A percentile compares a stretch with the other conserved stretches of the same genome.
phyloP scores from a whole-genome alignment of 2,797 vertebrate species.

The Sus cebifrons region DNA sequence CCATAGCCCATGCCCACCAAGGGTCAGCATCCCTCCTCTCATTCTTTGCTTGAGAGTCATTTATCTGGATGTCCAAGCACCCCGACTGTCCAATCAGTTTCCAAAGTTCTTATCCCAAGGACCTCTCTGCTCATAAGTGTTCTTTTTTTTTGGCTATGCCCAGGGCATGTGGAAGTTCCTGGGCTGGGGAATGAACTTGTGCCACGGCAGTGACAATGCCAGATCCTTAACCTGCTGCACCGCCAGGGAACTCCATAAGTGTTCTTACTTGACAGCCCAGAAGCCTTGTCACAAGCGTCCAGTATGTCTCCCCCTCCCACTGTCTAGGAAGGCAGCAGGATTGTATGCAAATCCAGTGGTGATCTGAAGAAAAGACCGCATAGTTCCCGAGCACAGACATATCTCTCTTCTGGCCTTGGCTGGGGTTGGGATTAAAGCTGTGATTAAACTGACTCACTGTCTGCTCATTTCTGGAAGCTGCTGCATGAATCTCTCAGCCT shows the following conservation, averaged over 20 bases:
- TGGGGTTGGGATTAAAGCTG: neutral
- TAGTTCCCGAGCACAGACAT: neutral
- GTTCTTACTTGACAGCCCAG: neutral
- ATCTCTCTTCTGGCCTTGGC: conserved; percentile 8
- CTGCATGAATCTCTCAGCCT: neutral
- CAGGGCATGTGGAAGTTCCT: too few relatives aligned
- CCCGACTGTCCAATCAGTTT: neutral
- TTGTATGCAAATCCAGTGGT: neutral
- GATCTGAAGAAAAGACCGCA: neutral
- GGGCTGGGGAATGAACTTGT: too few relatives aligned
- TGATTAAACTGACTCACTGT: neutral
- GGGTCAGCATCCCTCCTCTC: neutral
- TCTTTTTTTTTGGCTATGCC: neutral
- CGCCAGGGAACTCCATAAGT: neutral
- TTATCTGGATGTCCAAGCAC: neutral
- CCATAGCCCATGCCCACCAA: neutral
- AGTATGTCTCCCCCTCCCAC: neutral
- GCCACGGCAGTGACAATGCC: too few relatives aligned
- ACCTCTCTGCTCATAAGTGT: neutral
- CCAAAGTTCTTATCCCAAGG: neutral
- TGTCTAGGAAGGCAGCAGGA: neutral
- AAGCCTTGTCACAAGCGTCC: neutral
- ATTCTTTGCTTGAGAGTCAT: neutral
- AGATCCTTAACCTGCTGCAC: too few relatives aligned
- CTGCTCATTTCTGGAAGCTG: neutral